Evolutionary conservation across 2,888 invertebrate species (phyloP), one percentile per base, ranked within the genome.

Genomic region (Ophion ventricosus): DNA sequence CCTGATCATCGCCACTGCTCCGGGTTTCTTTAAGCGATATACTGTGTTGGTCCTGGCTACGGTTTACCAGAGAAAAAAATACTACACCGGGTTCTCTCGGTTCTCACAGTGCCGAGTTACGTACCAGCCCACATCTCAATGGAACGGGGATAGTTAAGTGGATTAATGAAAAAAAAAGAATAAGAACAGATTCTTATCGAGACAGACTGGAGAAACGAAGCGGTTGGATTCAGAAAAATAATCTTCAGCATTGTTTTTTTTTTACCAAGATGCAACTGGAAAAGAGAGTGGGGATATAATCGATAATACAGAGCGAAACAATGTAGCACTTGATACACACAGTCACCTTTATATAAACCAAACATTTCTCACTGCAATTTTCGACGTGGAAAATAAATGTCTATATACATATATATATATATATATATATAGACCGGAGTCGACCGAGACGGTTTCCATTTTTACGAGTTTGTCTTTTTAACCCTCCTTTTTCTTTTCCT

Each of bases 301-400:
- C 82, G 82, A 82, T 82, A 82, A 82, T 67, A 66, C 70, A 70
- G 64, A 64, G n/a, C 57, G 72, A 81, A 69, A 82, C 67, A 57
- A 66, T 74, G 76, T 70, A 67, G 67, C 73, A 67, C 82, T 82
- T 56, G 73, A 78, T 69, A 73, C 61, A 54, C 56, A 40, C 73
- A 72, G 73, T 78, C 72, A 40, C 54, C 40, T 26, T 66, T 67
- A 29, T 73, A 59, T 54, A 77, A 77, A 77, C 25, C 54, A 29
- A 67, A 49, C 66, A 67, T 66, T 82, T 78, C 61, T 67, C 73
- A 67, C 67, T 49, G 35, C 70, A 69, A 81, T 76, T 70, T 81
- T 61, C 77, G 59, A 57, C 66, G 66, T 80, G 23, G 23, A 82
- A 72, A 43, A 64, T 61, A 61, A 40, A 67, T 23, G 70, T 54